Base-by-base conservation (phyloP, 2,113 vertebrate genomes). In the Eretmochelys imbricata region DNA sequence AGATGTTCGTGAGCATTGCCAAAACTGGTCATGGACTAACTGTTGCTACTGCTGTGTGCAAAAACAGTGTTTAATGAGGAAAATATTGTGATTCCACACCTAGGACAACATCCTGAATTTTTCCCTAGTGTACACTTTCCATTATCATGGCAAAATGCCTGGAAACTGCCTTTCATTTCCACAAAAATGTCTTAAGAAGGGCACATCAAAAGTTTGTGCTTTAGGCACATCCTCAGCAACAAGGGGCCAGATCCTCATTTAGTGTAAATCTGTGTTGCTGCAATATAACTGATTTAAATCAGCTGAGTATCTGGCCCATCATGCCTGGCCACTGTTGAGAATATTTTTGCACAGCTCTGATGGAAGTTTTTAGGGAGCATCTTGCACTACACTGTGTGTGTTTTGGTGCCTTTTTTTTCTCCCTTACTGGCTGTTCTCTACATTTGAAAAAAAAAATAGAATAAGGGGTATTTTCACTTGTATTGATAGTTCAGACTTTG, bases 121-220 rank as follows among this genome's bases (percentile, higher is more conserved):
- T 94, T 96, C 91, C 84, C 76, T 89, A 27, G 87, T 95, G 93
- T 91, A 97, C 83, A 38, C 90, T 95, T 96, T 95, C 94, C 95
- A 97, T 95, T 95, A 86, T 80, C 51, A 57, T 97, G 97, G 95
- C 95, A 96, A 96, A 95, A 96, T 82, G 96, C 96, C 96, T 97
- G 95, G 95, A 97, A 97, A 97, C 84, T 93, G 91, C 90, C 4
- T 9, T 94, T 96, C 80, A 89, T 94, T 95, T 95, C 90, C 91
- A 95, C 87, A 93, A 92, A 95, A 96, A 94, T 89, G 96, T 35
- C 96, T 97, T 96, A 91, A 96, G 88, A 87, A 89, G 93, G 93
- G 94, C 96, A 97, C 93, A 97, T 97, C 97, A 96, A 93, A 96
- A 93, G 96, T 94, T 97, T 91, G 94, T 94, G 80, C 62, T 97